Percentiles rank a stretch among this genome's conserved stretches.
These are phyloP conservation scores for Nephrotoma flavescens DNA, from an alignment of 2,888 invertebrate species.

Conservation along the genomic window DNA sequence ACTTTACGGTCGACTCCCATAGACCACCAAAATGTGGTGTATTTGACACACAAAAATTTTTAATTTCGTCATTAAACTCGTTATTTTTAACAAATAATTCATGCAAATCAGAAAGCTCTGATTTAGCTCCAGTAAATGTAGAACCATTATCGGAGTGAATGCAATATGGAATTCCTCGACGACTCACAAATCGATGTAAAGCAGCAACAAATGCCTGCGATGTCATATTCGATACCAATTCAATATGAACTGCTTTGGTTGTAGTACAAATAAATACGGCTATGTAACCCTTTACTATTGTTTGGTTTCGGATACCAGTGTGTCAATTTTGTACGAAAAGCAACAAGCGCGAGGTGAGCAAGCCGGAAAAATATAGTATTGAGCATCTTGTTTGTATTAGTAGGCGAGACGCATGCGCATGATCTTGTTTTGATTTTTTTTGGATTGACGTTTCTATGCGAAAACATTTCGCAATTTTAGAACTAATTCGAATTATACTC, in stretches of 20 bases:
- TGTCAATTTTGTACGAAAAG: too few relatives aligned
- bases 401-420: too few relatives aligned
- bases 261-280: neutral
- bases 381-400: too few relatives aligned
- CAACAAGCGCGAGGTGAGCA: too few relatives aligned
- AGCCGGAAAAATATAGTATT: too few relatives aligned
- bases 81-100: neutral
- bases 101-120: neutral
- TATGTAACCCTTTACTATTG: neutral
- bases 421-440: too few relatives aligned
- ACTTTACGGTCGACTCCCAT: neutral
- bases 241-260: neutral
- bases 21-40: neutral
- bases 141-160: neutral
- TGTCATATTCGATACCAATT: neutral
- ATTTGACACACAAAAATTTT: neutral
- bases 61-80: neutral
- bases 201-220: neutral
- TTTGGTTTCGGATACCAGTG: neutral
- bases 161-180: neutral
- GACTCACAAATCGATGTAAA: neutral
- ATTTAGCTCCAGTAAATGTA: conserved; percentile 12
- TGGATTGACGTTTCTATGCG: too few relatives aligned
- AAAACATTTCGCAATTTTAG: too few relatives aligned
- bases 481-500: too few relatives aligned